Conservation (phyloP, 2,888 invertebrate genomes). For the Melinaea menophilus region DNA sequence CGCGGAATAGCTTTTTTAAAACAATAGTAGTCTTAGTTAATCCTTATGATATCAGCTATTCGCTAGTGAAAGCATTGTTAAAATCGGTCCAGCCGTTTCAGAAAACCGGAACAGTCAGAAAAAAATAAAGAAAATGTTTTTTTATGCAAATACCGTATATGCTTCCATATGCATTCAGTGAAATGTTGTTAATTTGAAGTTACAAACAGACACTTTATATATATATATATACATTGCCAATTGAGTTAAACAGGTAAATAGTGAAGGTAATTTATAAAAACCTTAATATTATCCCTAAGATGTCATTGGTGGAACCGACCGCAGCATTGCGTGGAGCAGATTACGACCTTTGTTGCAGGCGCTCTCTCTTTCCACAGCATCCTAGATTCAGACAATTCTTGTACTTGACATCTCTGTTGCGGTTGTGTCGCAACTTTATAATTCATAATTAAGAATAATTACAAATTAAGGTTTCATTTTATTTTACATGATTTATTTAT, state of each 20-base stretch:
- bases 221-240: not conserved
- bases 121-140: too few species aligned
- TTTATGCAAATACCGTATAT: too few species aligned
- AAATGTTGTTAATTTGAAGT: too few species aligned
- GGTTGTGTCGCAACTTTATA: constrained; percentile 18
- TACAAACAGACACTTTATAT: not conserved
- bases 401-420: constrained; percentile 27
- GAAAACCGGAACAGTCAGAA: too few species aligned
- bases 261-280: not conserved
- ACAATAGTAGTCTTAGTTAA: too few species aligned
- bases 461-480: too few species aligned
- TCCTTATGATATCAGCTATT: too few species aligned
- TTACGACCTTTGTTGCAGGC: constrained; percentile 42
- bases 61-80: too few species aligned
- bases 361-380: constrained; percentile 24
- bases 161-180: too few species aligned
- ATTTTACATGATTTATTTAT: not conserved
- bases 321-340: constrained; percentile 42
- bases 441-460: not conserved
- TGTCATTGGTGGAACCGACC: constrained; percentile 31
- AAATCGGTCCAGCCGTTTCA: too few species aligned
- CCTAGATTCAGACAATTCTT: constrained; percentile 23
- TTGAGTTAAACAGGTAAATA: not conserved
- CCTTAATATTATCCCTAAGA: not conserved
- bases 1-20: too few species aligned